Evolutionary conservation across 2,113 vertebrate species (phyloP), one percentile per base, ranked within the genome.

Genomic region (Saguinus imperator): DNA sequence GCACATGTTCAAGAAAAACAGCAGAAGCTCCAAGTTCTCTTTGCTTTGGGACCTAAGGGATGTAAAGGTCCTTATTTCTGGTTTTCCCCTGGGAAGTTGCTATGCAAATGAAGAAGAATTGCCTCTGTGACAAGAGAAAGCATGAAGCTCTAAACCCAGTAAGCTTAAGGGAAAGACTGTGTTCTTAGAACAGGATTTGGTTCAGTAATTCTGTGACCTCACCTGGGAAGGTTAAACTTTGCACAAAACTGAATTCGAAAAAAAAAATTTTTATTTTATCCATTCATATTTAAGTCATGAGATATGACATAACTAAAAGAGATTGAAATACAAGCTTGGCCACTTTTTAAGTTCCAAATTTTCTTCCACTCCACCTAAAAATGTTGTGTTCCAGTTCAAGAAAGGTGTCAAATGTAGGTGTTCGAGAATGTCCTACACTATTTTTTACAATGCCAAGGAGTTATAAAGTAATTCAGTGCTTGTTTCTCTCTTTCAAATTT

Each of bases 1-100:
- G 77, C 43, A 95, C 91, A 91, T 97, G 81, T 96, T 98, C 90
- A 97, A 97, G 93, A 97, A 97, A 97, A 98, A 96, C 86, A 97
- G 81, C 52, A 93, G 45, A 58, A 95, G 55, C 96, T 96, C 93
- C 97, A 97, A 97, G 58, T 91, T 92, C 72, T 97, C 61, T 98
- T 66, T 70, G 16, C 89, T 93, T 86, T 91, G 75, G 45, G 45
- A 86, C 76, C 87, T 61, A 7, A 48, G 40, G 43, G 50, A 94
- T 97, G 97, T 85, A 84, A 95, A 0, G 0, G 86, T 79, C 70
- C 89, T 89, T 48, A 64, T 58, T 45, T 79, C 25, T 89, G 40
- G 1, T 61, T 76, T 87, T n/a, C 20, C 14, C 25, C 32, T 10
- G 89, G 29, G 94, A 72, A 89, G 75, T 43, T 84, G 64, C 29